Conservation (phyloP, 2,113 vertebrate genomes). For the Rhinoderma darwinii region DNA sequence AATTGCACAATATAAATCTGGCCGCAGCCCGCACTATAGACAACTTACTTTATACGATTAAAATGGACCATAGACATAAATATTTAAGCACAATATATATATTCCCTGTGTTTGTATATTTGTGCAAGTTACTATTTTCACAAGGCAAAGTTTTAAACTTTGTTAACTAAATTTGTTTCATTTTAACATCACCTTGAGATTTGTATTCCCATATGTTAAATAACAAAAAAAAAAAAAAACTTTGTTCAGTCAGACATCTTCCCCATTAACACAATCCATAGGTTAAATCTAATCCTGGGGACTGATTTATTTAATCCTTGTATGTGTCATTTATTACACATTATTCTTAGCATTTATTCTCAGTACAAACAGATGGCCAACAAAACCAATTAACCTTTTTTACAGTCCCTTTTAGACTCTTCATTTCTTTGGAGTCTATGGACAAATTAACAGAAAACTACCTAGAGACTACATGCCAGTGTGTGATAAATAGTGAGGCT, state of each 20-base stretch:
- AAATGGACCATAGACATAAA: no score
- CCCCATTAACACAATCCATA: constrained; percentile 72
- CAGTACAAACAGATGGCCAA: constrained; percentile 82
- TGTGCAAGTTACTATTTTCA: no score
- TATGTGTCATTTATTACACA: constrained; percentile 71
- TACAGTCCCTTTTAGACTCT: constrained; percentile 69
- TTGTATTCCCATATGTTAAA: constrained; percentile 1
- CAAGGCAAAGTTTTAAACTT: no score
- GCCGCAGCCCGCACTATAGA: no score
- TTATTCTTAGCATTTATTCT: constrained; percentile 66
- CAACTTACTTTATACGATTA: no score
- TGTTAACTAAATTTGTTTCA: background rate
- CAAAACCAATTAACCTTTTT: constrained; percentile 85
- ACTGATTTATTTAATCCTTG: constrained; percentile 72
- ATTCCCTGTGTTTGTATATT: no score
- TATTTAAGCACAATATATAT: no score
- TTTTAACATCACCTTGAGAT: constrained; percentile 29
- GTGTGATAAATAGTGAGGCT: constrained; percentile 68
- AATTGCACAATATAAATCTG: no score
- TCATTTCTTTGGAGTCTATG: constrained; percentile 62
- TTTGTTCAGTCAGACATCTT: constrained; percentile 65
- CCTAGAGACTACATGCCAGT: constrained; percentile 67
- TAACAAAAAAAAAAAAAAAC: constrained; percentile 50
- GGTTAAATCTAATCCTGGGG: constrained; percentile 70
- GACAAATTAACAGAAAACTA: constrained; percentile 69